Base-by-base conservation (phyloP, 2,888 invertebrate species). In the Homarus gammarus region DNA sequence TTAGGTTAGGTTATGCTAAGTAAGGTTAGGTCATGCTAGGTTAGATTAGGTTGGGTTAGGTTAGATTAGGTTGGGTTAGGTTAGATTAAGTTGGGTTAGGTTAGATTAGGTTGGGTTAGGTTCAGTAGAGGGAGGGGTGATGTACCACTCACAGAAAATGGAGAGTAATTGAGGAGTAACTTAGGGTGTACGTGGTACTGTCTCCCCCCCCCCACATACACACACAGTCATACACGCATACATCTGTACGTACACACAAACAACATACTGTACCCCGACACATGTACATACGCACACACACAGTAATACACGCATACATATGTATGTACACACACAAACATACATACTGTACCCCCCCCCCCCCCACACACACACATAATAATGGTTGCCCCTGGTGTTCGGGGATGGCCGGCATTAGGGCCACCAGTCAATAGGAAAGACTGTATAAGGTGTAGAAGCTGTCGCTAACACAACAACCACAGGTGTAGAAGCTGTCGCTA, bases 241-340 rank as follows among this genome's bases (percentile, higher is more conserved):
- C 31, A 70, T 2, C 22, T 2, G 31, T 2, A 70, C 36, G 31
- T 27, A 70, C 36, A 70, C 36, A 70, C 36, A 70, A 15, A 70
- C 36, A 70, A 27, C 22, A 27, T 27, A 27, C 22, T 70, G 31
- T 70, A 70, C 31, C 22, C 31, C 27, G 18, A 70, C 27, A 70
- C 27, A 70, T 27, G 27, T 70, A 70, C 27, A 70, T 70, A 70
- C 27, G 70, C 27, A 70, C 27, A 70, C 27, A 70, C 27, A 70
- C 27, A 70, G 22, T 27, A 31, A 44, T 44, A 44, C 12, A 44
- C 12, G 12, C 12, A 70, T 70, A 70, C 31, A 70, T 70, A 70
- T 70, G 3, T 70, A n/a, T 70, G 10, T 70, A n/a, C 1, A 68
- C 1, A 68, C 22, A 5, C 22, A 33, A n/a, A n/a, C n/a, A n/a